A percentile compares a stretch with the other conserved stretches of the same genome.
Evolutionary conservation across 2,113 vertebrate genomes (phyloP).

Genomic region (Craseonycteris thonglongyai): DNA sequence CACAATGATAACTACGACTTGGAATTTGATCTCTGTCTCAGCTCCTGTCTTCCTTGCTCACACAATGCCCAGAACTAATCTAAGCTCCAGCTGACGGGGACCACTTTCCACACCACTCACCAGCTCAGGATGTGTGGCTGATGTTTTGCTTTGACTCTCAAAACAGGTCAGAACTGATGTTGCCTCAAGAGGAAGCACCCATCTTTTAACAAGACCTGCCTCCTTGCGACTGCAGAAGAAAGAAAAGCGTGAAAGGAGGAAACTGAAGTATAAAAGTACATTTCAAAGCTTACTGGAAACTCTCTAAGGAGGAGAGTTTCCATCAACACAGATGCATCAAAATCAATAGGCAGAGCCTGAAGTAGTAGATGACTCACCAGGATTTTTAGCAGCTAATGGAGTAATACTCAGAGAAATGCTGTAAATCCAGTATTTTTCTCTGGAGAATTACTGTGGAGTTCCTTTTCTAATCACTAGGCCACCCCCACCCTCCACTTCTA

Average conservation of each 20-base stretch:
- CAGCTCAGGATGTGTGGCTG: background rate
- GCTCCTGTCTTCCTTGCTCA: background rate
- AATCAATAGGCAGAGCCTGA: background rate
- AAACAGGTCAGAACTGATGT: background rate
- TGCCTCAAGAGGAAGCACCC: background rate
- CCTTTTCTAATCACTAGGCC: background rate
- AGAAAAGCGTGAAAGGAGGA: background rate
- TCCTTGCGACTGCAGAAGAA: background rate
- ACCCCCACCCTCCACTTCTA: background rate
- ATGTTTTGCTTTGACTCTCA: background rate
- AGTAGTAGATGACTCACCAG: background rate
- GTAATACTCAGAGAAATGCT: background rate
- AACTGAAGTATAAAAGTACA: background rate
- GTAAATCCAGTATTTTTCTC: conserved; percentile 7
- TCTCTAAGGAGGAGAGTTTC: background rate
- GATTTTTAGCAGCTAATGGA: conserved; percentile 30
- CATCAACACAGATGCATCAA: background rate
- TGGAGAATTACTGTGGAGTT: background rate
- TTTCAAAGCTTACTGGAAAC: conserved; percentile 1
- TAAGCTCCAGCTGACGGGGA: background rate
- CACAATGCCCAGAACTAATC: background rate
- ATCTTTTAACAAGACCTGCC: background rate
- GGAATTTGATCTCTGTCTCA: background rate
- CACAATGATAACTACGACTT: background rate
- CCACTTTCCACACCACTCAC: background rate